Conservation (phyloP, 2,113 vertebrate genomes). For the Oncorhynchus tshawytscha region DNA sequence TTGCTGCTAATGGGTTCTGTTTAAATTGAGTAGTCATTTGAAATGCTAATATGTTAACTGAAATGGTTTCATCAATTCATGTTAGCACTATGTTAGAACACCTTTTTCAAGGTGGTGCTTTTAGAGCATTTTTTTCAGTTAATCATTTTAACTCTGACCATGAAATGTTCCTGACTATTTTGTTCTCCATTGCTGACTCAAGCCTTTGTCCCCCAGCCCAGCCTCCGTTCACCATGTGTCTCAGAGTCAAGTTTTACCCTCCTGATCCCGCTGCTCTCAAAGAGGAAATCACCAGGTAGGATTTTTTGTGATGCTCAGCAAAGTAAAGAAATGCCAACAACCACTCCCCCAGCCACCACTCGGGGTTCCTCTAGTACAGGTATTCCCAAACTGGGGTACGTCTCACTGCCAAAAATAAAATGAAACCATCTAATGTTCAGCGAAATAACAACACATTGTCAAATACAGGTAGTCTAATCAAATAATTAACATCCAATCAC, state of each 20-base stretch:
- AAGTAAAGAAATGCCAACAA: no score
- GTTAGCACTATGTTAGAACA: not conserved
- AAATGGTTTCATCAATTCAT: not conserved
- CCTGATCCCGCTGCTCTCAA: constrained; percentile 90
- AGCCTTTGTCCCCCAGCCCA: constrained; percentile 75
- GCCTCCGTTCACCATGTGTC: constrained; percentile 97
- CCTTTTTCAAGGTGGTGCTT: not conserved
- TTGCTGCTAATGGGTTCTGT: no score
- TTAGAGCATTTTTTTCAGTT: constrained; percentile 1
- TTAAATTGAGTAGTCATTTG: no score
- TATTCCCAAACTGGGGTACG: no score
- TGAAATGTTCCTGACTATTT: not conserved
- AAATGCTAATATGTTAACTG: no score
- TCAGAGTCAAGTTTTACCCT: constrained; percentile 97
- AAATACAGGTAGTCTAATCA: no score
- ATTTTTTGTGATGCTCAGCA: not conserved
- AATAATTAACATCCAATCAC: no score
- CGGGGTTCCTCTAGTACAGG: no score
- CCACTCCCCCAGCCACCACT: no score
- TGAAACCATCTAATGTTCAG: no score
- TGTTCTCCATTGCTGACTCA: constrained; percentile 18
- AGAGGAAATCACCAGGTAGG: constrained; percentile 96
- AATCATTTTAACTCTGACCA: constrained; percentile 14
- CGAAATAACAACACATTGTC: no score
- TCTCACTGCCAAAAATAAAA: no score